phyloP scores from a whole-genome alignment of 2,888 invertebrate genomes.

The Drosophila fungiperda region DNA sequence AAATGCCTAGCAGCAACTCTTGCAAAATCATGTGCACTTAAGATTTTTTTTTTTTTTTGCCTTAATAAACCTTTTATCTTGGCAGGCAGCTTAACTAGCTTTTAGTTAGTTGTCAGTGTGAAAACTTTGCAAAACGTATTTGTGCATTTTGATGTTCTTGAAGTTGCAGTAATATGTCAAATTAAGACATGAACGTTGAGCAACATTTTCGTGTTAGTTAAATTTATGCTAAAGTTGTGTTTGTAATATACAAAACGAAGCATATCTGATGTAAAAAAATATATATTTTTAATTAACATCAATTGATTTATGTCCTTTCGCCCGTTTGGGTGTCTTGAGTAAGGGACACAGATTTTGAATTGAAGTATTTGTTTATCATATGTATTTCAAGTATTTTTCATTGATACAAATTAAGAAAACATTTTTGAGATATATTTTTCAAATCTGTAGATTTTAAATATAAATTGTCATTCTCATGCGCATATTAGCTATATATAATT shows the following conservation, averaged over 20 bases:
- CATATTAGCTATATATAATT: background rate
- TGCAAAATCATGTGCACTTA: background rate
- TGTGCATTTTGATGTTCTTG: background rate
- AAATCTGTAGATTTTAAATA: background rate
- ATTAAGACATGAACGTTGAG: background rate
- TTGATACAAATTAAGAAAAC: background rate
- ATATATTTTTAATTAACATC: background rate
- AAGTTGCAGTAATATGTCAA: background rate
- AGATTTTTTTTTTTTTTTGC: background rate
- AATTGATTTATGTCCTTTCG: background rate
- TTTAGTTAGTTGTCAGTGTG: background rate
- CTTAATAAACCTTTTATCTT: background rate
- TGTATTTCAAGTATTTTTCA: background rate
- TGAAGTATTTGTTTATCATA: background rate
- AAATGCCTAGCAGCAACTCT: conserved; percentile 11
- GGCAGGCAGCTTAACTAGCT: conserved; percentile 6
- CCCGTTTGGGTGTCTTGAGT: background rate
- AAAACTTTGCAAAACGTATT: background rate
- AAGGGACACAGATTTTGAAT: background rate
- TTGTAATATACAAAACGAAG: background rate
- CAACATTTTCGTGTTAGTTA: background rate
- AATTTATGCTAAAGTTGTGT: background rate
- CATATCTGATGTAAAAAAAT: background rate
- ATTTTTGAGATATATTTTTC: background rate
- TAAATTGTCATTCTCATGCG: no score